Percentiles rank a stretch among this genome's conserved stretches.
phyloP scores from a whole-genome alignment of 2,797 vertebrate genomes.

The Tinamus major region DNA sequence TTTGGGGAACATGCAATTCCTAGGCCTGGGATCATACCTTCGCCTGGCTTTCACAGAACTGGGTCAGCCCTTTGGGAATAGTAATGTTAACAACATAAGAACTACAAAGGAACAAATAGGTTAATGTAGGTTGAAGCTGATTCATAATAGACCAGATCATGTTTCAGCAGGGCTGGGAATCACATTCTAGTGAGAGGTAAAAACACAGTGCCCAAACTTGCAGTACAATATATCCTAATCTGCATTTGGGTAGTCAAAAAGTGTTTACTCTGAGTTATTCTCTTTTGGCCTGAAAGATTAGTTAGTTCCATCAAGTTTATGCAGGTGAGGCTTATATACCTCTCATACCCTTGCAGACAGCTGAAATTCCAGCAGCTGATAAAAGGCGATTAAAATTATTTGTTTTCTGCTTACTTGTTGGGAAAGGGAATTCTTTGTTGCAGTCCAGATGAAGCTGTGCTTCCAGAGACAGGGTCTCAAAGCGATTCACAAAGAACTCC shows the following conservation, averaged over 20 bases:
- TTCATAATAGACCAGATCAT: neutral
- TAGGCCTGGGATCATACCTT: neutral
- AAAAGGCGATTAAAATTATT: constrained; percentile 35
- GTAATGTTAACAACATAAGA: neutral
- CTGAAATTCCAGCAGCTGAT: constrained; percentile 12
- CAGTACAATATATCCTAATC: neutral
- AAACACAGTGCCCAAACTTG: neutral
- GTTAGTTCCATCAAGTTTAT: neutral
- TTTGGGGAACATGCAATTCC: neutral
- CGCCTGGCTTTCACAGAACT: neutral
- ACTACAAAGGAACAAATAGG: neutral
- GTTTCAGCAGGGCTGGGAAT: neutral
- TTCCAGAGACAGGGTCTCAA: constrained; percentile 96
- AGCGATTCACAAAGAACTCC: constrained; percentile 99
- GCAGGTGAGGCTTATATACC: neutral
- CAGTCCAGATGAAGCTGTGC: constrained; percentile 98
- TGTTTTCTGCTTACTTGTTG: constrained; percentile 88
- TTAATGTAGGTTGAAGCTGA: neutral
- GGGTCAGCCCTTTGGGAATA: neutral
- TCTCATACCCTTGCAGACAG: neutral
- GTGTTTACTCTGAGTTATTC: neutral
- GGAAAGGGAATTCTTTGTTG: constrained; percentile 99
- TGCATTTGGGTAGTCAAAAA: neutral
- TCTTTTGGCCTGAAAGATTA: neutral
- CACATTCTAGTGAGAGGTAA: neutral